phyloP scores from a whole-genome alignment of 2,888 invertebrate species.

The Zygothrica quintamaculata region DNA sequence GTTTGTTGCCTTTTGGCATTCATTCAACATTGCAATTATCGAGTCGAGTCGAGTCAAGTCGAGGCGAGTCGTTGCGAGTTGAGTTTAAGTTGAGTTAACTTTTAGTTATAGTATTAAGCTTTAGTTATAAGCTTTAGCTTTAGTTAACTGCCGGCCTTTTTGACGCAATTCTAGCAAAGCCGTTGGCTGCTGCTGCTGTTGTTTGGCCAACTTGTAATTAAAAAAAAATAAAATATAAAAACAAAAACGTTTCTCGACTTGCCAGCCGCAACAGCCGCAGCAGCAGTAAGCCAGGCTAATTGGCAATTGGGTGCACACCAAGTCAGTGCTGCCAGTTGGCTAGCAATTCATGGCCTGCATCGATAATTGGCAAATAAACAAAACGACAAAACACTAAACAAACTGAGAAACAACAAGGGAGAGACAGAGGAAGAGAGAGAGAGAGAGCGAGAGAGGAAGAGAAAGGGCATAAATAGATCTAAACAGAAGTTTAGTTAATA shows the following conservation, averaged over 20 bases:
- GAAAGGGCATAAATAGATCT: slow-evolving; percentile 16
- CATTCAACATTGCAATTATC: slow-evolving; percentile 71
- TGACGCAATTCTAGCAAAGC: slow-evolving; percentile 35
- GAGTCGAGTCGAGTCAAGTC: slow-evolving; percentile 43
- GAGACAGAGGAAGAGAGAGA: background rate
- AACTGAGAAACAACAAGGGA: background rate
- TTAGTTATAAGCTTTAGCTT: slow-evolving; percentile 15
- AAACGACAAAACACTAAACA: slow-evolving; percentile 9
- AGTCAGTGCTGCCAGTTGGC: slow-evolving; percentile 35
- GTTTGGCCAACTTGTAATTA: slow-evolving; percentile 62
- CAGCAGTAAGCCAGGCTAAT: slow-evolving; percentile 55
- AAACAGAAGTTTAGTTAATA: too few species aligned
- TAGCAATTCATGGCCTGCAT: slow-evolving; percentile 54
- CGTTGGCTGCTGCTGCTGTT: slow-evolving; percentile 4
- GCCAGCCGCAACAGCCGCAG: too few species aligned
- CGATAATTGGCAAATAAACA: slow-evolving; percentile 52
- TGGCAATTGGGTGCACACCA: slow-evolving; percentile 69
- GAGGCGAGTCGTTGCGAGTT: too few species aligned
- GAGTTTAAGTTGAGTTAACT: slow-evolving; percentile 2
- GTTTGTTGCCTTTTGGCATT: slow-evolving; percentile 66
- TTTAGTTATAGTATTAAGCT: slow-evolving; percentile 11
- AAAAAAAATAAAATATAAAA: slow-evolving; percentile 34
- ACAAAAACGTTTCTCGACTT: background rate
- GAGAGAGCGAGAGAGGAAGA: background rate
- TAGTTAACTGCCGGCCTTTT: slow-evolving; percentile 15